Conservation (phyloP, 2,113 vertebrate species). For the Saccopteryx leptura region DNA sequence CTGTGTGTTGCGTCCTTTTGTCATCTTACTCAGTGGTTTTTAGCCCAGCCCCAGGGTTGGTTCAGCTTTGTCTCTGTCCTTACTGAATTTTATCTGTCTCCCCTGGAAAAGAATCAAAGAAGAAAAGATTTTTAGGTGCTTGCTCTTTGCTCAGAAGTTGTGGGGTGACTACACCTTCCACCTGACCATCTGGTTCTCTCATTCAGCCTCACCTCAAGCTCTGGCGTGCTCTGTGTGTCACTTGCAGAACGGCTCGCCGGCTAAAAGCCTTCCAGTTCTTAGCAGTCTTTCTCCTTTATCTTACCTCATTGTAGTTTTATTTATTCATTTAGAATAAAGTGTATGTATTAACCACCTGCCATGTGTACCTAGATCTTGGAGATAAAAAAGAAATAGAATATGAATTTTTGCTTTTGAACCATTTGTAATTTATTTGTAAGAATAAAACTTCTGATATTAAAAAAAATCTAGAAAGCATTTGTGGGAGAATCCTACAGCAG, state of each 20-base stretch:
- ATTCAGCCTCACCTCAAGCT: background rate
- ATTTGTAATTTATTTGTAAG: slow-evolving; percentile 27
- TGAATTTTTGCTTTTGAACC: background rate
- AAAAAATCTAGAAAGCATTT: background rate
- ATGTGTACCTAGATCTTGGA: background rate
- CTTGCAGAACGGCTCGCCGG: background rate
- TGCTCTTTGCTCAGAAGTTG: background rate
- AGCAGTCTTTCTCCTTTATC: background rate
- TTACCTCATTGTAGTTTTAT: background rate
- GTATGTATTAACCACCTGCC: background rate
- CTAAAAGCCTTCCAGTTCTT: background rate
- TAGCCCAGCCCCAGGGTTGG: background rate
- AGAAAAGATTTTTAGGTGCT: background rate
- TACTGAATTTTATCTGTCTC: background rate
- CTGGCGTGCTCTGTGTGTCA: background rate
- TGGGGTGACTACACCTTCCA: background rate
- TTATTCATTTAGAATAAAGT: slow-evolving; percentile 46
- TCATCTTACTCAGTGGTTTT: background rate
- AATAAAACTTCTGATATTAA: background rate
- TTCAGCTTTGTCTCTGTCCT: background rate
- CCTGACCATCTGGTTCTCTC: background rate
- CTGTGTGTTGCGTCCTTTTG: background rate
- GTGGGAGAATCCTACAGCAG: background rate
- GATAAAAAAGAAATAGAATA: slow-evolving; percentile 31
- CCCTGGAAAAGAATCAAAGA: slow-evolving; percentile 6